These are phyloP conservation scores for Lasioglossum baleicum DNA, from an alignment of 1,140 invertebrate genomes.

Conservation along the genomic window DNA sequence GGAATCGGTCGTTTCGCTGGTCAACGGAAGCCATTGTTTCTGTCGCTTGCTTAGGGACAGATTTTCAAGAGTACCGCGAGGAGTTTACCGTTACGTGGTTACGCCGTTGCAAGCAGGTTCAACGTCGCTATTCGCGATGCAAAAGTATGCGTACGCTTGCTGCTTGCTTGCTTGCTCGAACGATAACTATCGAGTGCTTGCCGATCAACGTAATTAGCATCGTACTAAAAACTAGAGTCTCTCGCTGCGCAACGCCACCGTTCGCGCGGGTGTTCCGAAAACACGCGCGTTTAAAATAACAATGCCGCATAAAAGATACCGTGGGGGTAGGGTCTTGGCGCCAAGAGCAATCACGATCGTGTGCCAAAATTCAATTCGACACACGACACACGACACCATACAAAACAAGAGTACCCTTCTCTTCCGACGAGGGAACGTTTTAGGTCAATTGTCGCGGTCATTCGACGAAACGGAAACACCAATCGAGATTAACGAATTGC, in stretches of 20 bases:
- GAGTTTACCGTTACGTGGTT: conserved; percentile 62
- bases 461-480: too few relatives aligned
- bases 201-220: not conserved
- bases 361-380: conserved; percentile 28
- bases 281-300: conserved; percentile 27
- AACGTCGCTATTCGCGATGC: conserved; percentile 51
- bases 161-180: not conserved
- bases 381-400: conserved; percentile 7
- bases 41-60: not conserved
- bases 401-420: not conserved
- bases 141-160: not conserved
- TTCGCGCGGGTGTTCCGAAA: not conserved
- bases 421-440: not conserved
- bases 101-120: conserved; percentile 58
- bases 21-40: not conserved
- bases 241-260: too few relatives aligned
- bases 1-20: not conserved
- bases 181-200: not conserved
- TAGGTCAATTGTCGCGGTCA: too few relatives aligned
- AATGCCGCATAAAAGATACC: conserved; percentile 18
- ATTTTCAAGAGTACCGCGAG: conserved; percentile 58
- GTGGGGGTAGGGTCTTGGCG: not conserved
- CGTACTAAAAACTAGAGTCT: not conserved
- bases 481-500: too few relatives aligned
- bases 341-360: conserved; percentile 20